Evolutionary conservation across 2,888 invertebrate species (phyloP), one percentile per base, ranked within the genome.

Genomic region (Aromia moschata): DNA sequence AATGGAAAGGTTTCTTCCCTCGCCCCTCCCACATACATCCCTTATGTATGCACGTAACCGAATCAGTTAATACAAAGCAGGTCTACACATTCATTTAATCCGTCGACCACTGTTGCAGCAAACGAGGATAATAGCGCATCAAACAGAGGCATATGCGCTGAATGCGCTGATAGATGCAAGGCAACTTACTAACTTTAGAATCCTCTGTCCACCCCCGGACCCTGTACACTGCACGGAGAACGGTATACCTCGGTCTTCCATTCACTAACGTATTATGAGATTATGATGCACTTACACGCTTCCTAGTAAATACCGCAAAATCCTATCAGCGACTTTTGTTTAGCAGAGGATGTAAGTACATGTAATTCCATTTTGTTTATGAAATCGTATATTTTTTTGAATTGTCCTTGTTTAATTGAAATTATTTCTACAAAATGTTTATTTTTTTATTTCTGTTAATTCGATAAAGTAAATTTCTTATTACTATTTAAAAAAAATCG

Each of bases 211-310:
- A 38, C 65, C 69, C 65, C 58, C 63, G 64, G 62, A 66, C 66
- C 66, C 63, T 65, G 64, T 2, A 7, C 60, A 41, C 46, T 40
- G 60, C 49, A 53, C 38, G 49, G 62, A 63, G 66, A 64, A 53
- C 25, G 25, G 25, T 37, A 36, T 64, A 69, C 66, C 64, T 64
- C 65, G 58, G 56, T 59, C 60, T 64, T 58, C 69, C 70, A 75
- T 76, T 78, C 77, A 76, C 76, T 76, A 73, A 77, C 76, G 77
- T 75, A 77, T 73, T 74, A 72, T 67, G 70, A 73, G 79, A 79
- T 79, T 79, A 79, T 78, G 78, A 78, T 76, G 76, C 78, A 78
- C 78, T 78, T 77, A 78, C 77, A 79, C 73, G 75, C 75, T 62
- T 59, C 69, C 77, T 76, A 75, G 74, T 72, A 74, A 75, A 73